A percentile compares a stretch with the other conserved stretches of the same genome.
phyloP scores from a whole-genome alignment of 1,140 invertebrate genomes.

The Drosophila watanabei region DNA sequence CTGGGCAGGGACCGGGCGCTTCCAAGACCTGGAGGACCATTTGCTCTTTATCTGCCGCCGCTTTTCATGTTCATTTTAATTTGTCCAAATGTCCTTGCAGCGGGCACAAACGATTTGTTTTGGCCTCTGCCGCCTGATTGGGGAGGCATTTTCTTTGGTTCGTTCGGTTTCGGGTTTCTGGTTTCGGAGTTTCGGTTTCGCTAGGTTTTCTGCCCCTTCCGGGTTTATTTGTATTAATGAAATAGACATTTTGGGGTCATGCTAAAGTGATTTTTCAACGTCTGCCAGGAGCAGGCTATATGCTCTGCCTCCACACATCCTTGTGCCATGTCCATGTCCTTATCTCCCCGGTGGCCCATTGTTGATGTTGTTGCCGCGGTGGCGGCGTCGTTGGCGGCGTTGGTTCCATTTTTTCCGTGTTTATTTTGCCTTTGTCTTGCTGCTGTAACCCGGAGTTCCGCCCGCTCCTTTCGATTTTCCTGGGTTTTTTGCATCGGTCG shows the following conservation, averaged over 20 bases:
- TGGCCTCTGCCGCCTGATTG: slow-evolving; percentile 51
- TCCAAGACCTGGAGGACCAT: slow-evolving; percentile 22
- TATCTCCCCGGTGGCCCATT: slow-evolving; percentile 57
- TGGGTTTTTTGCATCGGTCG: slow-evolving; percentile 37
- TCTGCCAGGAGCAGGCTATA: slow-evolving; percentile 55
- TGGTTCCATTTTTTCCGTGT: slow-evolving; percentile 49
- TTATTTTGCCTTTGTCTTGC: slow-evolving; percentile 80
- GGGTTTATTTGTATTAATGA: slow-evolving; percentile 85
- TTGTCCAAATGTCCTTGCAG: slow-evolving; percentile 79
- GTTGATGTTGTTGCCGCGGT: slow-evolving; percentile 56
- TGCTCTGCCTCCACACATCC: slow-evolving; percentile 21
- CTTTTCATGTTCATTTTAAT: slow-evolving; percentile 82
- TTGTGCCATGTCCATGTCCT: slow-evolving; percentile 27
- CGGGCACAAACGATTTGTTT: slow-evolving; percentile 78
- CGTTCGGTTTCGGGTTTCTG: slow-evolving; percentile 16
- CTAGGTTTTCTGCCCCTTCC: slow-evolving; percentile 41
- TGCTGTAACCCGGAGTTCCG: slow-evolving; percentile 44
- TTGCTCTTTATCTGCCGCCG: slow-evolving; percentile 68
- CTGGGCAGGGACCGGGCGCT: neutral
- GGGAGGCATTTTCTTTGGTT: slow-evolving; percentile 19
- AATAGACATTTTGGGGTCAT: slow-evolving; percentile 85
- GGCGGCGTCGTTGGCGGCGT: slow-evolving; percentile 3
- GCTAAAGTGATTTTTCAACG: slow-evolving; percentile 85
- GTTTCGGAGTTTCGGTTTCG: slow-evolving; percentile 4
- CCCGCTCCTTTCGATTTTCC: slow-evolving; percentile 10